Evolutionary conservation across 2,888 invertebrate species (phyloP), one percentile per base, ranked within the genome.

Genomic region (Hedya salicella): DNA sequence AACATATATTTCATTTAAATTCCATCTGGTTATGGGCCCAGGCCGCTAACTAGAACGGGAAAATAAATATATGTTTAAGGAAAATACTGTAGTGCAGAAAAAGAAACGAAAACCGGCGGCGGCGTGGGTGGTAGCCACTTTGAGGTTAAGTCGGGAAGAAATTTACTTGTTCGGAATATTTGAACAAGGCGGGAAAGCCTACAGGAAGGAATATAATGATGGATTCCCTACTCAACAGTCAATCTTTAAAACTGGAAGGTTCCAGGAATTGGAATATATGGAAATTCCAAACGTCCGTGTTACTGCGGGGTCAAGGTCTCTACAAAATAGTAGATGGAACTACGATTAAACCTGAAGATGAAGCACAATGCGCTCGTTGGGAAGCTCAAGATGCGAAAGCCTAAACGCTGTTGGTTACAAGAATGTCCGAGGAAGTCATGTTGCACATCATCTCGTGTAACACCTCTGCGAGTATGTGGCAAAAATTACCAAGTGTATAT

Each of bases 401-500:
- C 0, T 78, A 79, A 62, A 68, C 72, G 4, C 46, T 71, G 21
- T 6, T 77, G 0, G 77, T 79, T 0, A 76, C 75, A 13, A 62
- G 76, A 17, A 76, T 80, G 72, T 32, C 74, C 0, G 78, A 78
- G 57, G 56, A 70, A 0, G 77, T 64, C 0, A 78, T 79, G 78
- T 3, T 75, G 5, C 79, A 78, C 62, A 69, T 79, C 1, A 67
- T 75, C 0, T 52, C 76, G 2, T 78, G 78, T 62, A 62, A 59
- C 2, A 75, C 69, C 0, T 71, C 78, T 0, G 68, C 70, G 0
- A 71, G 75, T 32, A 80, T 80, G 77, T 80, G 79, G 79, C 14
- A 44, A 16, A 81, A 80, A 53, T 59, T 79, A 5, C 17, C 19
- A 2, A 72, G 71, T 48, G n/a, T n/a, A n/a, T n/a, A n/a, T n/a